phyloP scores from a whole-genome alignment of 2,888 invertebrate genomes.

The Trichopoda pennipes region DNA sequence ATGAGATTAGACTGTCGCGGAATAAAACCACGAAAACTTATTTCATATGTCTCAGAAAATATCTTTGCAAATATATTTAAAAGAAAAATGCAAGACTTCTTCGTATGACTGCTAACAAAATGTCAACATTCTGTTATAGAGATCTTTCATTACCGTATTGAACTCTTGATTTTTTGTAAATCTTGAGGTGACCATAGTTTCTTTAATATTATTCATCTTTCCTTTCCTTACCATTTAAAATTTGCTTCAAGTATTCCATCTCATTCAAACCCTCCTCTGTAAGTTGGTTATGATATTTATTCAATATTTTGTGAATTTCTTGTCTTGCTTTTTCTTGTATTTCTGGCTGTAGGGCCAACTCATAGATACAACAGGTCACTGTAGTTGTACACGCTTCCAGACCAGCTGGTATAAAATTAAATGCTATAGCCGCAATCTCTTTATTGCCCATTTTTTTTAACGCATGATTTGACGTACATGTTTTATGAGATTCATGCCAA shows the following conservation, averaged over 20 bases:
- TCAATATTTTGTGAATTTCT: conserved; percentile 73
- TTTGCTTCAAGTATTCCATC: conserved; percentile 75
- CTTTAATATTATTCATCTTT: not conserved
- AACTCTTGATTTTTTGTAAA: too few species aligned
- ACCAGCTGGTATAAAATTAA: conserved; percentile 81
- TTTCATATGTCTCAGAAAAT: too few species aligned
- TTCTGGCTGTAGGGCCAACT: conserved; percentile 76
- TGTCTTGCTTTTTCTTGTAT: conserved; percentile 72
- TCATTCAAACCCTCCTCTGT: conserved; percentile 73
- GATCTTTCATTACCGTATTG: too few species aligned
- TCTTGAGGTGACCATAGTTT: not conserved
- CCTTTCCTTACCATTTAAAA: conserved; percentile 75
- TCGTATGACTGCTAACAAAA: too few species aligned
- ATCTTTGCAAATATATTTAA: too few species aligned
- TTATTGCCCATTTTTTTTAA: conserved; percentile 71
- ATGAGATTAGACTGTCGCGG: too few species aligned
- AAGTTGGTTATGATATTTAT: conserved; percentile 71
- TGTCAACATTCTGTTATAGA: too few species aligned
- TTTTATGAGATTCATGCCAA: conserved; percentile 81
- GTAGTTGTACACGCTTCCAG: conserved; percentile 85
- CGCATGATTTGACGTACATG: conserved; percentile 65
- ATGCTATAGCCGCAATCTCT: conserved; percentile 79
- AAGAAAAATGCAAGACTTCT: too few species aligned
- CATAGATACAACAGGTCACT: conserved; percentile 82
- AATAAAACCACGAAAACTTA: too few species aligned